phyloP scores from a whole-genome alignment of 2,113 vertebrate genomes.

The Carassius carassius region DNA sequence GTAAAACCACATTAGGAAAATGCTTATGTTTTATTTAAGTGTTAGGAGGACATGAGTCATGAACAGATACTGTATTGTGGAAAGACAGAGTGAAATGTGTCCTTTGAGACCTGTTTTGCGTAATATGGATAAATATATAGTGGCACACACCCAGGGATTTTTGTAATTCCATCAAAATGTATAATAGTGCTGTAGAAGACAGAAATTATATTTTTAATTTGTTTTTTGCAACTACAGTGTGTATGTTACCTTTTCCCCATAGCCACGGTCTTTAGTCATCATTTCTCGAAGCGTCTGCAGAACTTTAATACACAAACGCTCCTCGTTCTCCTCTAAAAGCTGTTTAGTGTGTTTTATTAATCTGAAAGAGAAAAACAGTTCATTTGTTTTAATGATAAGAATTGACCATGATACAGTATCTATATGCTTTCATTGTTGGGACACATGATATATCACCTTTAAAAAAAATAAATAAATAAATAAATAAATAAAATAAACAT shows the following conservation, averaged over 20 bases:
- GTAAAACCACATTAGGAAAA: constrained; percentile 20
- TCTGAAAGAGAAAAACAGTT: constrained; percentile 68
- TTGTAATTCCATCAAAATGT: not conserved
- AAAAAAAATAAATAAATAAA: no score
- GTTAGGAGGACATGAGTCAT: constrained; percentile 17
- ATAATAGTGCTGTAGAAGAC: not conserved
- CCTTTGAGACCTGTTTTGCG: not conserved
- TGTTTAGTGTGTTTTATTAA: constrained; percentile 98
- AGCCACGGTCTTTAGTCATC: constrained; percentile 98
- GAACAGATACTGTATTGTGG: not conserved
- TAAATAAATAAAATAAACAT: no score
- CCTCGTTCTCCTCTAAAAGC: constrained; percentile 95
- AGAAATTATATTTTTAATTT: constrained; percentile 1
- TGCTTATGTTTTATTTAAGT: constrained; percentile 5
- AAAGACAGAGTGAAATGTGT: not conserved
- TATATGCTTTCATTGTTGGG: no score
- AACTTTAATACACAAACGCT: constrained; percentile 97
- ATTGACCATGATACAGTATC: no score
- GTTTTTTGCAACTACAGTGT: constrained; percentile 1
- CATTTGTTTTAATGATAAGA: not conserved
- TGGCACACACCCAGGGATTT: not conserved
- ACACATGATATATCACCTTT: no score
- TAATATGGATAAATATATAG: not conserved
- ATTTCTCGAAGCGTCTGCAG: constrained; percentile 96
- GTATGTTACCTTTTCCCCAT: constrained; percentile 90